Percentiles rank a stretch among this genome's conserved stretches.
Conservation (phyloP, 2,797 vertebrate genomes). For the Alfaro cultratus region DNA sequence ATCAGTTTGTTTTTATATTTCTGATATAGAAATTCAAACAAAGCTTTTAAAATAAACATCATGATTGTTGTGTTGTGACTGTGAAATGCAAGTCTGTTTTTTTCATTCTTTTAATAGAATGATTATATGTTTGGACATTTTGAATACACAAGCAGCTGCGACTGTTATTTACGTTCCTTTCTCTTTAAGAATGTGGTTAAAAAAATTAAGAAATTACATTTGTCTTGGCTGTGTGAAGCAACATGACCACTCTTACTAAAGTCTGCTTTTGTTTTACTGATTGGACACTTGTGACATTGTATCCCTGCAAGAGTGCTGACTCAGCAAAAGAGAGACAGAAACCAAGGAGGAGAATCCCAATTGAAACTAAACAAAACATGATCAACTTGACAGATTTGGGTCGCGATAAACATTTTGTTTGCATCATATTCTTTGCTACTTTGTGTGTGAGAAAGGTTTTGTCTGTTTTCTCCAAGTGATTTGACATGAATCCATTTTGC, state of each 20-base stretch:
- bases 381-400: neutral
- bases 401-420: neutral
- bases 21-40: neutral
- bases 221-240: neutral
- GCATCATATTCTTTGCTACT: neutral
- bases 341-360: neutral
- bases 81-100: neutral
- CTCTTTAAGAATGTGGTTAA: neutral
- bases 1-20: neutral
- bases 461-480: neutral
- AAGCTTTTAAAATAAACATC: neutral
- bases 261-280: neutral
- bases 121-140: neutral
- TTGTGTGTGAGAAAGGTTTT: neutral
- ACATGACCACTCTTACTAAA: neutral
- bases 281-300: neutral
- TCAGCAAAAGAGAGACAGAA: neutral
- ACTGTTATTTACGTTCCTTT: neutral
- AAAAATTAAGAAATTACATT: neutral
- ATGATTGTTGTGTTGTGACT: neutral
- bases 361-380: neutral
- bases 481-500: neutral
- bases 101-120: neutral
- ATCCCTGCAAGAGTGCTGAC: neutral
- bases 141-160: neutral